These are phyloP conservation scores for Hystrix brachyura DNA, from an alignment of 2,113 vertebrate species.

Conservation along the genomic window DNA sequence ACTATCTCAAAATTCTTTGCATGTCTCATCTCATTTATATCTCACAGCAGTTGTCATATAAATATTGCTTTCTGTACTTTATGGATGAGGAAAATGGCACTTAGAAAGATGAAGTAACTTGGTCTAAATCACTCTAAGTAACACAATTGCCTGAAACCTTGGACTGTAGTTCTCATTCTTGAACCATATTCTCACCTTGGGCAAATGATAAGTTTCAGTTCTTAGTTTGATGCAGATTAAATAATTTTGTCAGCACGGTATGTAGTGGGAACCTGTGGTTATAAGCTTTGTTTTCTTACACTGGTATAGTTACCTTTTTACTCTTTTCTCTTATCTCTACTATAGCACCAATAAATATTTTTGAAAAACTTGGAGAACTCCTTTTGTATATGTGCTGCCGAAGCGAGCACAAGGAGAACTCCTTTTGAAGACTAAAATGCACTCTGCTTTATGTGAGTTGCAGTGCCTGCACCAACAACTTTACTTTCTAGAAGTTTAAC, in stretches of 20 bases:
- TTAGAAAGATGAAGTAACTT: not conserved
- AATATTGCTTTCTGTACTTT: not conserved
- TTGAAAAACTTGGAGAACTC: not conserved
- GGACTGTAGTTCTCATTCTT: not conserved
- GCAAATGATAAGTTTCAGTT: not conserved
- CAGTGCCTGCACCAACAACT: not conserved
- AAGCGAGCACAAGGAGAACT: not conserved
- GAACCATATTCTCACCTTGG: not conserved
- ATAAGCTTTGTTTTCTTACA: not conserved
- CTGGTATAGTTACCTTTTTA: not conserved
- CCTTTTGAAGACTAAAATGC: conserved; percentile 10
- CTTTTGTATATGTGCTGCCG: no score
- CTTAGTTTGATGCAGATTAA: conserved; percentile 2
- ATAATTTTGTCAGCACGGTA: not conserved
- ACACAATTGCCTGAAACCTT: not conserved
- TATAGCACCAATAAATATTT: not conserved
- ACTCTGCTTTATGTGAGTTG: not conserved
- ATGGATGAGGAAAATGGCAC: not conserved
- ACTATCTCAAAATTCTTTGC: not conserved
- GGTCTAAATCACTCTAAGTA: not conserved
- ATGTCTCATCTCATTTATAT: not conserved
- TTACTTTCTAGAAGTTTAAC: not conserved
- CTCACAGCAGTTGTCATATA: not conserved
- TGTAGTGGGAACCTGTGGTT: not conserved
- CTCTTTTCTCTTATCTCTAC: not conserved